A percentile compares a stretch with the other conserved stretches of the same genome.
Conservation (phyloP, 1,140 invertebrate genomes). For the Idris sp. region DNA sequence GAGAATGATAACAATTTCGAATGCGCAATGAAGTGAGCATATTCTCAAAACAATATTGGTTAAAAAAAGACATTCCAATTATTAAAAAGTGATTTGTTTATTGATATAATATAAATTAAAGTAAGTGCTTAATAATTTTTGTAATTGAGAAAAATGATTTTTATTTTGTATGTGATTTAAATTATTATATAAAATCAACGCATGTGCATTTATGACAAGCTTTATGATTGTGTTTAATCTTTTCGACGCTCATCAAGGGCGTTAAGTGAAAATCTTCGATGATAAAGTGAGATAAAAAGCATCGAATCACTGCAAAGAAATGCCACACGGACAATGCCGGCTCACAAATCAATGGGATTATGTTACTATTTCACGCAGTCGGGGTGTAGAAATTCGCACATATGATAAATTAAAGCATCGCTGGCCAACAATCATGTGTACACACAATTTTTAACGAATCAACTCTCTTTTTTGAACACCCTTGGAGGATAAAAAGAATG, state of each 20-base stretch:
- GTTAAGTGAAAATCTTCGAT: slow-evolving; percentile 62
- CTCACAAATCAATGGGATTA: slow-evolving; percentile 77
- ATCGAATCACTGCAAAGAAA: slow-evolving; percentile 64
- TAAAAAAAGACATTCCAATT: too few species aligned
- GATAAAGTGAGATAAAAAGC: slow-evolving; percentile 62
- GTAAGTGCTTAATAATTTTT: too few species aligned
- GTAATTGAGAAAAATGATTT: too few species aligned
- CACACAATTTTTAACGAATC: slow-evolving; percentile 27
- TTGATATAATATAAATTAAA: too few species aligned
- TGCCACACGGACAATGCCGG: slow-evolving; percentile 71
- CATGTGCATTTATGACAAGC: not conserved
- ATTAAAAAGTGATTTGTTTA: too few species aligned
- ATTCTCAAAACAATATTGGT: too few species aligned
- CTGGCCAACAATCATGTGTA: slow-evolving; percentile 53
- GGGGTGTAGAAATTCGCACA: slow-evolving; percentile 49
- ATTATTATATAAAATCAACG: too few species aligned
- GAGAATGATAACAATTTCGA: slow-evolving; percentile 1
- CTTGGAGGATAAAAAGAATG: slow-evolving; percentile 9
- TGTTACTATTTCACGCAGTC: slow-evolving; percentile 76
- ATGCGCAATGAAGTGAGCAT: too few species aligned
- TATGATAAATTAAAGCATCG: slow-evolving; percentile 76
- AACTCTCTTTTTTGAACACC: slow-evolving; percentile 22
- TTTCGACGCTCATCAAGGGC: slow-evolving; percentile 46
- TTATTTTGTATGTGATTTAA: too few species aligned
- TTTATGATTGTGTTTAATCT: slow-evolving; percentile 47